Evolutionary conservation across 2,888 invertebrate species (phyloP).

Genomic region (Thalpophila matura): DNA sequence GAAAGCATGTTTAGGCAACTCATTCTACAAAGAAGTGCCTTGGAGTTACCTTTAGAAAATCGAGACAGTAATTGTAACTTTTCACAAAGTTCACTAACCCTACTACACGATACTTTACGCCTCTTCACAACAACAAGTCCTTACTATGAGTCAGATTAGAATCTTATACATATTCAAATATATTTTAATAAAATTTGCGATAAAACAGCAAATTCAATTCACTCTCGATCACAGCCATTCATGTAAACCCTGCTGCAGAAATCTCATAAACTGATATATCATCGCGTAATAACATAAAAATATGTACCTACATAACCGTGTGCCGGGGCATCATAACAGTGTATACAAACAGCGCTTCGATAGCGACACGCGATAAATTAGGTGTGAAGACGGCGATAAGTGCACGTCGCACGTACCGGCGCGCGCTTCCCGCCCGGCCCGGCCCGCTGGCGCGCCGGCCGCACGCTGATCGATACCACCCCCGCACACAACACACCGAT

Average conservation of each 20-base stretch:
- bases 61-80: slow-evolving; percentile 2
- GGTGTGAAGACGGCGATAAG: slow-evolving; percentile 88
- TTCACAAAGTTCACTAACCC: slow-evolving; percentile 27
- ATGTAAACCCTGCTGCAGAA: slow-evolving; percentile 33
- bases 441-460: slow-evolving; percentile 57
- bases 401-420: slow-evolving; percentile 75
- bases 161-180: slow-evolving; percentile 37
- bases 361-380: slow-evolving; percentile 87
- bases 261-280: slow-evolving; percentile 60
- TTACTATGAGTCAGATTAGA: slow-evolving; percentile 30
- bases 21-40: background rate
- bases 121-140: slow-evolving; percentile 12
- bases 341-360: slow-evolving; percentile 78
- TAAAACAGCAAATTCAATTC: slow-evolving; percentile 25
- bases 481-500: slow-evolving; percentile 74
- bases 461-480: slow-evolving; percentile 74
- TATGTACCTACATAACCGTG: slow-evolving; percentile 68
- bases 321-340: slow-evolving; percentile 69
- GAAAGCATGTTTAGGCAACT: background rate
- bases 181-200: slow-evolving; percentile 14
- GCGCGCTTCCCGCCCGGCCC: slow-evolving; percentile 71
- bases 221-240: slow-evolving; percentile 33
- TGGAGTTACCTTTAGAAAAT: background rate
- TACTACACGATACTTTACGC: slow-evolving; percentile 1
- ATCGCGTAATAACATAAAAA: slow-evolving; percentile 64